Base-by-base conservation (phyloP, 2,888 invertebrate genomes). In the Agonopterix heracliana region DNA sequence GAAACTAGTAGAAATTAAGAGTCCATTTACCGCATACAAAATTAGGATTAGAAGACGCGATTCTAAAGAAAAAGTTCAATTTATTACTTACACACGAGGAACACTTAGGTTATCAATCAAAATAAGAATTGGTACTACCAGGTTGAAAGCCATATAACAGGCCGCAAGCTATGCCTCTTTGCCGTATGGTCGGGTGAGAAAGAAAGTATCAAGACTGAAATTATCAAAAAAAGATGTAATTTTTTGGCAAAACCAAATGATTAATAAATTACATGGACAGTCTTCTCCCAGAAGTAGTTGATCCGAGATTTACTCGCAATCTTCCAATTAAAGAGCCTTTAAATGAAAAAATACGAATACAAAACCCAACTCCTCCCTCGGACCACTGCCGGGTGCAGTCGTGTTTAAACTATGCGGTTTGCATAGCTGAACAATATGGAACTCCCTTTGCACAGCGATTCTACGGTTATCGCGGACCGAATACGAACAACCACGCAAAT, bases 1-100 rank as follows among this genome's bases (percentile, higher is more conserved):
- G 51, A 54, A 14, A 51, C 41, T 54, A 17, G 41, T 56, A 2
- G 56, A 56, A 52, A 44, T 56, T 9, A 56, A 56, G 41, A 54
- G 56, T 44, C 54, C 54, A 2, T 38, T 56, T 1, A 26, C 43
- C 2, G 45, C 45, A 10, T 13, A 1, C 11, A n/a, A n/a, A 17
- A 42, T 38, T 40, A 10, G 45, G 45, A 4, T 9, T 38, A 1
- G 38, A 13, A 17, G 38, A 13, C 7, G 26, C 46, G 4, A 26
- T 46, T 11, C 11, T 41, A 40, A 10, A 41, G 11, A 46, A 41
- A 41, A 46, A 46, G 11, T 41, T 46, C 17, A 46, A 46, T 41
- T 46, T 46, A 14, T 35, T 8, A 9, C 4, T 8, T 8, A 35
- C 9, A 8, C 9, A 9, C 9, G 35, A n/a, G 35, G 9, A 35